Evolutionary conservation across 1,140 invertebrate species (phyloP).

Genomic region (Magallana ariakensis): DNA sequence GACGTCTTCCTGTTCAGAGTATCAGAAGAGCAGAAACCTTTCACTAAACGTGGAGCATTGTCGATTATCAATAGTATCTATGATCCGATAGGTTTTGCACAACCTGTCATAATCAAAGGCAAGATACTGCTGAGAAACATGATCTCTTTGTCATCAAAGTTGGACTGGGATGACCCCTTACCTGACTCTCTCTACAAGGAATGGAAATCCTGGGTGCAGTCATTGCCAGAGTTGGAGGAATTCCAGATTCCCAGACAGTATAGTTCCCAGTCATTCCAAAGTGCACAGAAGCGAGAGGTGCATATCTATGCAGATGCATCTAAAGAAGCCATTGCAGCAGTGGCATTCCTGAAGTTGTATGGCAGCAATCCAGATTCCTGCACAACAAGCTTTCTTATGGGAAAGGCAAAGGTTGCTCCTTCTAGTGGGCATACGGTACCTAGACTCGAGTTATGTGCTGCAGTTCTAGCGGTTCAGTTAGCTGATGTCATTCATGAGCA

Average conservation of each 20-base stretch:
- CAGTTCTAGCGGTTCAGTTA: constrained; percentile 47
- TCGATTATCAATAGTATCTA: neutral
- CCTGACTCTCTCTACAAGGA: neutral
- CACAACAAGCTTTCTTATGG: constrained; percentile 48
- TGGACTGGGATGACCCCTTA: constrained; percentile 6
- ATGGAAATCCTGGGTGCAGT: constrained; percentile 54
- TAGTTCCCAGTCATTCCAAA: constrained; percentile 59
- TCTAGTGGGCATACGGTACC: constrained; percentile 49
- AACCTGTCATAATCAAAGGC: neutral
- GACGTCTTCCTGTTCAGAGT: neutral
- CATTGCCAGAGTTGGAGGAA: constrained; percentile 38
- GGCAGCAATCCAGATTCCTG: neutral
- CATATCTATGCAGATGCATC: constrained; percentile 48
- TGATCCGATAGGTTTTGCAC: neutral
- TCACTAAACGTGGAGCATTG: constrained; percentile 8
- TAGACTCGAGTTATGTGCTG: constrained; percentile 54
- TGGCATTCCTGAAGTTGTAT: constrained; percentile 36
- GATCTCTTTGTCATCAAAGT: neutral
- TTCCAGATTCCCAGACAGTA: constrained; percentile 41
- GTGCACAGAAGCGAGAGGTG: constrained; percentile 75
- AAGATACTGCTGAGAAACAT: neutral
- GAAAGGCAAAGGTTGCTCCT: constrained; percentile 55
- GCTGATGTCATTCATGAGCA: constrained; percentile 38
- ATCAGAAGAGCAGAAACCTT: neutral
- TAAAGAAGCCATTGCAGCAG: constrained; percentile 26